Conservation (phyloP, 2,113 vertebrate species). For the Gyps fulvus region DNA sequence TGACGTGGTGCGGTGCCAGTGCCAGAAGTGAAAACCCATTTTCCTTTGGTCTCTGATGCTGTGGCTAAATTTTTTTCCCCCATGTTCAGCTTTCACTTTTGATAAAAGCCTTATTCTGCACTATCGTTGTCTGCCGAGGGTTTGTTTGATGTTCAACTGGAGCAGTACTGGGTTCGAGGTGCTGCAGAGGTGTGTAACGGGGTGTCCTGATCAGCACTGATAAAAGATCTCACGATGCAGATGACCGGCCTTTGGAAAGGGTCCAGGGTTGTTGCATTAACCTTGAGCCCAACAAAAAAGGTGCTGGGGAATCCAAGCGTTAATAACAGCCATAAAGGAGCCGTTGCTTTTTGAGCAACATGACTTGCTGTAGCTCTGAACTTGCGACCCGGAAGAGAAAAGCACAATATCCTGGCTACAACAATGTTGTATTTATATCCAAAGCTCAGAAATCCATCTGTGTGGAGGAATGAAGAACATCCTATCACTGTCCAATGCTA, state of each 20-base stretch:
- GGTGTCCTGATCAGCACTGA: background rate
- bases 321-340: background rate
- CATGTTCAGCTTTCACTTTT: background rate
- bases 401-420: background rate
- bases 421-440: background rate
- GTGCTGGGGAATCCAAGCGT: background rate
- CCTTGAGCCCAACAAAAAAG: background rate
- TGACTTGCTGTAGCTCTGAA: background rate
- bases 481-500: background rate
- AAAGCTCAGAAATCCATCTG: background rate
- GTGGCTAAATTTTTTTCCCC: accelerated
- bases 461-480: background rate
- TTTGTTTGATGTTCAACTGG: background rate
- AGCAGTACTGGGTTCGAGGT: background rate
- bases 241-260: too few species aligned
- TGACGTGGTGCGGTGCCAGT: background rate
- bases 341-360: background rate
- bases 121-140: accelerated
- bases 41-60: background rate
- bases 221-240: background rate
- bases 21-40: background rate
- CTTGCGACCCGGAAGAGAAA: background rate
- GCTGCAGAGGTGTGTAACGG: accelerated
- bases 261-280: background rate
- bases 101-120: background rate